These are phyloP conservation scores for Apodemia zela DNA, from an alignment of 2,888 invertebrate species.

Conservation along the genomic window DNA sequence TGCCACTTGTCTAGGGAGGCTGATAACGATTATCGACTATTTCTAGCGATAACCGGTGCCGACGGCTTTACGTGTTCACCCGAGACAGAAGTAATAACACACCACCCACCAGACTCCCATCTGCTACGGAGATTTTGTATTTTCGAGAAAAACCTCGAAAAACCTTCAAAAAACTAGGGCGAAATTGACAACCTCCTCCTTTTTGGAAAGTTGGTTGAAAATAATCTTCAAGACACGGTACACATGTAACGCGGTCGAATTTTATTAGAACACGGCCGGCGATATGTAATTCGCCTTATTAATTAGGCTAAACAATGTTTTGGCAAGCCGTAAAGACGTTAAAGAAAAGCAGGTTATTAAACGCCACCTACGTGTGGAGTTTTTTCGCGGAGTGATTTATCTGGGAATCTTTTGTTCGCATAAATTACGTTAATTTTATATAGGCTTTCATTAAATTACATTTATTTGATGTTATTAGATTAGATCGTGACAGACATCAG, in stretches of 20 bases:
- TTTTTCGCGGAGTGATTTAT: constrained; percentile 1
- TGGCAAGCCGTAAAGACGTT: constrained; percentile 4
- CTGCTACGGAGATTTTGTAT: too few species aligned
- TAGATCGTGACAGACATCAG: not conserved
- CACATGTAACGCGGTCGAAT: not conserved
- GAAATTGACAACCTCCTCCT: too few species aligned
- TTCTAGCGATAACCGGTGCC: too few species aligned
- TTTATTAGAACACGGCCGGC: not conserved
- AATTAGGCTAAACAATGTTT: constrained; percentile 16
- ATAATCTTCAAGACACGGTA: not conserved
- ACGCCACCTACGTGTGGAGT: not conserved
- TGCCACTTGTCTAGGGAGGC: too few species aligned
- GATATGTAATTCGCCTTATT: constrained; percentile 2
- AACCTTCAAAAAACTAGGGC: too few species aligned
- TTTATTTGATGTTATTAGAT: not conserved
- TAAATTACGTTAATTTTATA: not conserved
- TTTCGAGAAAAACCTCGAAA: too few species aligned
- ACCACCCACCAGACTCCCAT: too few species aligned
- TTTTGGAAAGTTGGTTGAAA: not conserved
- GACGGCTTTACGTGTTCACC: too few species aligned
- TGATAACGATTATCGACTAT: too few species aligned
- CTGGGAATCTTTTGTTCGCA: not conserved
- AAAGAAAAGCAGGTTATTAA: constrained; percentile 11
- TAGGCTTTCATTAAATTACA: not conserved
- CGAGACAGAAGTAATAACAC: too few species aligned